Evolutionary conservation across 2,113 vertebrate species (phyloP).

Genomic region (Rostratula benghalensis): DNA sequence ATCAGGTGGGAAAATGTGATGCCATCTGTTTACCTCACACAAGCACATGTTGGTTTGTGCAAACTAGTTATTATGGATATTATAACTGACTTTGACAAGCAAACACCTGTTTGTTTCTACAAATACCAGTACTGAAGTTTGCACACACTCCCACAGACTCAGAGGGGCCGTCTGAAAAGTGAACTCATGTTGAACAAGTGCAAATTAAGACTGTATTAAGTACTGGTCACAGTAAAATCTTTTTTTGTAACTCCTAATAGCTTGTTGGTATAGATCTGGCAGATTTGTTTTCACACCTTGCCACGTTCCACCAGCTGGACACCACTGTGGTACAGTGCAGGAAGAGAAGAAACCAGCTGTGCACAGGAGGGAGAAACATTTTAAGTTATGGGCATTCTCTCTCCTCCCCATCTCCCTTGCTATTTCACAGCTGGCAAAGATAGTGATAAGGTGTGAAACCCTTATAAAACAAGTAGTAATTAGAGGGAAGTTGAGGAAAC

Average conservation of each 20-base stretch:
- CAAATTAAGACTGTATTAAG: not conserved
- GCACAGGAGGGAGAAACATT: not conserved
- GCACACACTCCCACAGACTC: not conserved
- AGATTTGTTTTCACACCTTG: not conserved
- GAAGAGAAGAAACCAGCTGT: not conserved
- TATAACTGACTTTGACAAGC: not conserved
- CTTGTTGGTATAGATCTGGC: not conserved
- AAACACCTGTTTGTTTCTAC: conserved; percentile 17
- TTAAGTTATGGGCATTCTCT: not conserved
- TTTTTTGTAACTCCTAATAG: not conserved
- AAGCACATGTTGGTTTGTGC: not conserved
- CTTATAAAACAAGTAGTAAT: not conserved
- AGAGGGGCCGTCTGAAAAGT: not conserved
- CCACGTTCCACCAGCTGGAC: not conserved
- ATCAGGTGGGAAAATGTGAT: not conserved
- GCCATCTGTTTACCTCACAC: conserved; percentile 26
- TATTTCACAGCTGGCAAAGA: not conserved
- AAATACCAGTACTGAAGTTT: not conserved
- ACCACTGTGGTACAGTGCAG: not conserved
- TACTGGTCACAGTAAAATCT: not conserved
- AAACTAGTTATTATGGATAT: not conserved
- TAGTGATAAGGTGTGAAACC: not conserved
- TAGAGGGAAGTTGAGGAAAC: not conserved
- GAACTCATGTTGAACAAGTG: not conserved
- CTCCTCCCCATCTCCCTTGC: not conserved